phyloP scores from a whole-genome alignment of 2,113 vertebrate genomes.

The Forbesichthys papilliferus region DNA sequence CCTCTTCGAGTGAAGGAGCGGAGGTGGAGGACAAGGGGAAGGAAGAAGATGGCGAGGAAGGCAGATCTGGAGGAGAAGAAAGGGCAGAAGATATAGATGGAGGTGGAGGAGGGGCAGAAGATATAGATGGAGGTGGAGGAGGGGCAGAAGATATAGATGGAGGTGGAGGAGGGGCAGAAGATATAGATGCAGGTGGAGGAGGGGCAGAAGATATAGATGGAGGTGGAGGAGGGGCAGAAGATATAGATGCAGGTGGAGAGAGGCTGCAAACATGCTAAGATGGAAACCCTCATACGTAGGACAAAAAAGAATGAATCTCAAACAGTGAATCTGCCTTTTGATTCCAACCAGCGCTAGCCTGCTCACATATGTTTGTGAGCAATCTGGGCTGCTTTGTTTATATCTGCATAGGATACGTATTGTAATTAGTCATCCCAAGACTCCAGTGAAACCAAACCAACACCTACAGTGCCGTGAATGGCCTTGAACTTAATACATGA shows the following conservation, averaged over 20 bases:
- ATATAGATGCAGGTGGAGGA: background rate
- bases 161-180: background rate
- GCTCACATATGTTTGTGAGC: too few relatives aligned
- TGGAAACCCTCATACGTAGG: background rate
- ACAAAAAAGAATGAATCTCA: background rate
- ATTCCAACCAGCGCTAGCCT: too few relatives aligned
- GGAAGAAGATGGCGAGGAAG: constrained; percentile 4
- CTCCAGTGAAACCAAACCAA: too few relatives aligned
- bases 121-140: background rate
- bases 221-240: background rate
- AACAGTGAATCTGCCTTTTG: too few relatives aligned
- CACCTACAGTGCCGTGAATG: too few relatives aligned
- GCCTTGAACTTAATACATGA: too few relatives aligned
- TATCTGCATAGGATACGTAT: too few relatives aligned
- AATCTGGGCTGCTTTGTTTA: too few relatives aligned
- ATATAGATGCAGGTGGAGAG: constrained; percentile 4
- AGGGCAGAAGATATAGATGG: background rate
- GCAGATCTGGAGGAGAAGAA: background rate
- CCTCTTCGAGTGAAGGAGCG: background rate
- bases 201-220: background rate
- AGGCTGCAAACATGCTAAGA: background rate
- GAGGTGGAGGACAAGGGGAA: background rate
- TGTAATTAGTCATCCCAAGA: too few relatives aligned
- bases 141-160: background rate
- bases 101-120: background rate